These are phyloP conservation scores for Lomographa bimaculata DNA, from an alignment of 2,888 invertebrate species.

Conservation along the genomic window DNA sequence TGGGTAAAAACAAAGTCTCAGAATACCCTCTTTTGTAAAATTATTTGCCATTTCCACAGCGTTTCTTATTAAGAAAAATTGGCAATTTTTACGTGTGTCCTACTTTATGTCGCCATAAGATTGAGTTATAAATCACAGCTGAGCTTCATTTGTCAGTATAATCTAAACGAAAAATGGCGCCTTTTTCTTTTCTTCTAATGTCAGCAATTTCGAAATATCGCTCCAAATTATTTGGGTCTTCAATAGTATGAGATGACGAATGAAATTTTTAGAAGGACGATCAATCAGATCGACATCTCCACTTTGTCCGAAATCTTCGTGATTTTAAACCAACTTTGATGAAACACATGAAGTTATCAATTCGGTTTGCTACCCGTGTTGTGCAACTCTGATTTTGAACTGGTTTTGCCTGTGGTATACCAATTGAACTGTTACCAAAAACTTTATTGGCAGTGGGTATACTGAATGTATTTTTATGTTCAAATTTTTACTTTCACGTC, in stretches of 20 bases:
- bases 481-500: no score
- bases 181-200: constrained; percentile 50
- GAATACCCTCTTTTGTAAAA: constrained; percentile 30
- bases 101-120: constrained; percentile 68
- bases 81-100: constrained; percentile 80
- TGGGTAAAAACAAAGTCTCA: constrained; percentile 5
- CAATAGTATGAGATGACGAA: constrained; percentile 26
- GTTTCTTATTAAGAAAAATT: constrained; percentile 76
- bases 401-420: no score
- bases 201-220: constrained; percentile 41
- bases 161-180: constrained; percentile 62
- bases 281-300: constrained; percentile 28
- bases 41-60: constrained; percentile 50
- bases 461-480: no score
- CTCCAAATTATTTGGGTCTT: constrained; percentile 34
- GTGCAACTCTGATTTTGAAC: no score
- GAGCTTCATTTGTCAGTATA: constrained; percentile 71
- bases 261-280: constrained; percentile 21
- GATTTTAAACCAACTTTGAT: no score
- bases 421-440: no score
- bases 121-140: constrained; percentile 74
- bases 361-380: no score
- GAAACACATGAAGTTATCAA: no score
- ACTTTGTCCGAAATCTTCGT: constrained; percentile 5
- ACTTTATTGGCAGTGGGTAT: no score